Conservation (phyloP, 2,888 invertebrate genomes). For the Lamproptera curius region DNA sequence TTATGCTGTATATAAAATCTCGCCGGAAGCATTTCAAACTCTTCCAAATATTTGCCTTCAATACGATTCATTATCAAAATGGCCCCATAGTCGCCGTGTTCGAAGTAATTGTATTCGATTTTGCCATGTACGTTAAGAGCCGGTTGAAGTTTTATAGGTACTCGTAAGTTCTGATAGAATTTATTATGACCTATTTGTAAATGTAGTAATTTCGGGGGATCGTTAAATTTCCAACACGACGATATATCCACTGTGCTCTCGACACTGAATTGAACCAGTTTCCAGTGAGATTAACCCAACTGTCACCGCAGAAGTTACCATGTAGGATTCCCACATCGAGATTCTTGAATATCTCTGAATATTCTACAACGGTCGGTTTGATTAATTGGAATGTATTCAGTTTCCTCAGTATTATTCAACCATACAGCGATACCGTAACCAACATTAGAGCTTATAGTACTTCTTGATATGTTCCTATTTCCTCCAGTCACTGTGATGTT, state of each 20-base stretch:
- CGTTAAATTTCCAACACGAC: conserved; percentile 86
- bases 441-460: conserved; percentile 90
- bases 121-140: conserved; percentile 87
- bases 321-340: conserved; percentile 92
- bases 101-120: conserved; percentile 94
- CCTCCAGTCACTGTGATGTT: conserved; percentile 98
- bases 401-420: conserved; percentile 89
- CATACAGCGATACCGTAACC: conserved; percentile 94
- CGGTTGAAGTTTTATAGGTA: conserved; percentile 88
- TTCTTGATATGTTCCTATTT: conserved; percentile 92
- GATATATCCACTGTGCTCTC: conserved; percentile 89
- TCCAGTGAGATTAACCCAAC: conserved; percentile 94
- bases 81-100: conserved; percentile 88
- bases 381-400: conserved; percentile 88
- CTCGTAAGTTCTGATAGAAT: conserved; percentile 86
- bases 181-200: conserved; percentile 92
- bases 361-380: conserved; percentile 91
- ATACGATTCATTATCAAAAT: conserved; percentile 89
- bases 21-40: conserved; percentile 86
- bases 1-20: conserved; percentile 89
- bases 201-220: conserved; percentile 69
- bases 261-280: conserved; percentile 88
- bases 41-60: conserved; percentile 81
- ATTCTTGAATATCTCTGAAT: conserved; percentile 92
- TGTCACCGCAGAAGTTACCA: conserved; percentile 93